phyloP scores from a whole-genome alignment of 1,140 invertebrate species.

The Anoplolepis gracilipes region DNA sequence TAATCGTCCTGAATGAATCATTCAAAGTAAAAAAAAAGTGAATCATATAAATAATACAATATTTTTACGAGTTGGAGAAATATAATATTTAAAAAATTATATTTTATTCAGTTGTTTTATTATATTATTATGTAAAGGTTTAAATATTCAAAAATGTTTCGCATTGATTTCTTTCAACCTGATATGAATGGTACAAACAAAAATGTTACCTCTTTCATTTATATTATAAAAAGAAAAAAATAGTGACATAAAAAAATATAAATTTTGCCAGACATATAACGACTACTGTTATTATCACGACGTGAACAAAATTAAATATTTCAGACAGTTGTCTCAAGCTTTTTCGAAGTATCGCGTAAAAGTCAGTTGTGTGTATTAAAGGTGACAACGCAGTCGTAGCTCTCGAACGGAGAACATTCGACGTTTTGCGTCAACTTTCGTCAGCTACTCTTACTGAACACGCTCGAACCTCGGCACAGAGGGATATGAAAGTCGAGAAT shows the following conservation, averaged over 20 bases:
- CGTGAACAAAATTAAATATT: conserved; percentile 9
- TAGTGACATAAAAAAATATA: neutral
- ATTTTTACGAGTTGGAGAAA: neutral
- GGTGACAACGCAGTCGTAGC: neutral
- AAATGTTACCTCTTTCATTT: neutral
- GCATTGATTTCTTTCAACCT: too few species aligned
- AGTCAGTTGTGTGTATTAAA: conserved; percentile 26
- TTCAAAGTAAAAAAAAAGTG: neutral
- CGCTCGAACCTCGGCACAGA: conserved; percentile 58
- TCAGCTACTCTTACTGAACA: conserved; percentile 62
- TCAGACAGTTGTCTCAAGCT: neutral
- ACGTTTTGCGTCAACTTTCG: conserved; percentile 66
- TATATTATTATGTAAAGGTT: neutral
- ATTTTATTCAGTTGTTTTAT: neutral
- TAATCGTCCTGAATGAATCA: neutral
- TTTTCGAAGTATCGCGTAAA: neutral
- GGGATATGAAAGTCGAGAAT: conserved; percentile 68
- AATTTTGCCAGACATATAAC: neutral
- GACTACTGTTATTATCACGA: neutral
- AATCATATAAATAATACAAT: neutral
- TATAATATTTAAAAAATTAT: neutral
- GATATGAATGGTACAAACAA: too few species aligned
- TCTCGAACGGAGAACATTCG: conserved; percentile 21
- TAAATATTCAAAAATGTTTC: neutral
- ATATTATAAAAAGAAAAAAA: neutral